A percentile compares a stretch with the other conserved stretches of the same genome.
Evolutionary conservation across 2,113 vertebrate genomes (phyloP).

Genomic region (Salvelinus namaycush): DNA sequence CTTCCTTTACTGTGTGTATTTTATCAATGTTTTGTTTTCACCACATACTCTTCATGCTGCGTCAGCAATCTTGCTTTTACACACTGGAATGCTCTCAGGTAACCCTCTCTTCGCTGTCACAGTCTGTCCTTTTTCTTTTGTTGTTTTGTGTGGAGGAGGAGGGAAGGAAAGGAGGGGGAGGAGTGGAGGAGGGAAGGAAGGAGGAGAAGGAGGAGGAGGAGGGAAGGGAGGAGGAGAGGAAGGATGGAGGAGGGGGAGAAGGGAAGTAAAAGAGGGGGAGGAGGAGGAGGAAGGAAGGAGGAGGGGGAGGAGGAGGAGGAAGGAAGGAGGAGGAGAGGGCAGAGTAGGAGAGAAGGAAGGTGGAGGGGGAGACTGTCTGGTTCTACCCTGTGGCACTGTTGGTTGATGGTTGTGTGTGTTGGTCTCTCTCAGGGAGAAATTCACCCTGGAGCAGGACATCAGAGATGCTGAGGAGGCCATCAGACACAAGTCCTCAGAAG

Average conservation of each 20-base stretch:
- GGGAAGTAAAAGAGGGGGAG: constrained; percentile 27
- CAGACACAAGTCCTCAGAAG: constrained; percentile 88
- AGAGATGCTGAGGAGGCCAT: constrained; percentile 92
- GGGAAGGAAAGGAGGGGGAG: no score
- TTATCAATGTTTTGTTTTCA: constrained; percentile 68
- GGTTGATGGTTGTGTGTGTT: constrained; percentile 18
- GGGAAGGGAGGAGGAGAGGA: not conserved
- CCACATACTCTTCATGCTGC: constrained; percentile 71
- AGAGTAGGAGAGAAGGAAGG: constrained; percentile 33
- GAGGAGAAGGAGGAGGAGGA: not conserved
- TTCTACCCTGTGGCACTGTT: constrained; percentile 2
- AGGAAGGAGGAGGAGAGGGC: constrained; percentile 41
- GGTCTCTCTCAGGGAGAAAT: constrained; percentile 84
- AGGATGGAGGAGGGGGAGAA: not conserved
- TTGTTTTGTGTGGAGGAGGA: not conserved
- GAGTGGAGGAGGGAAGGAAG: constrained; percentile 52
- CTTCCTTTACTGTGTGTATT: constrained; percentile 63
- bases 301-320: not conserved
- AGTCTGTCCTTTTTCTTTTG: not conserved
- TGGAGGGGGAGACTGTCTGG: not conserved
- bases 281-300: no score
- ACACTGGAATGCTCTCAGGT: constrained; percentile 74
- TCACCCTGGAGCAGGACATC: constrained; percentile 92
- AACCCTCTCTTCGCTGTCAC: constrained; percentile 39
- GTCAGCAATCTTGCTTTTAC: constrained; percentile 71